These are phyloP conservation scores for Drosophila conformis DNA, from an alignment of 2,888 invertebrate genomes.

Conservation along the genomic window DNA sequence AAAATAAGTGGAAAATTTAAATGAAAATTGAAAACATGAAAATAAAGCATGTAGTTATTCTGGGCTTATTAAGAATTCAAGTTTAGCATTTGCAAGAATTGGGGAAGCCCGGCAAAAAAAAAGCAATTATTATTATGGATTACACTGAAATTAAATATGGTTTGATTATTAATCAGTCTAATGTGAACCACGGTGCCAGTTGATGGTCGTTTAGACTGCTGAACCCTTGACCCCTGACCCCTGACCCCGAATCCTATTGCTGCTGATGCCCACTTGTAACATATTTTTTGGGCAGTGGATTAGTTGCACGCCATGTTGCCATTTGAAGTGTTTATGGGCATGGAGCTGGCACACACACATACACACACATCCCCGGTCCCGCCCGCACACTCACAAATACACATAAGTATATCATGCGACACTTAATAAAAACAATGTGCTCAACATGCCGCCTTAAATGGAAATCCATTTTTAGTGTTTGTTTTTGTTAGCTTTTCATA, in stretches of 20 bases:
- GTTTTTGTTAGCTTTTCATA: constrained; percentile 60
- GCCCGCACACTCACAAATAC: constrained; percentile 15
- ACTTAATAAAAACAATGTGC: constrained; percentile 84
- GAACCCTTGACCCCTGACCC: constrained; percentile 32
- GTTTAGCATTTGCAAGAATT: not conserved
- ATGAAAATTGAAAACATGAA: not conserved
- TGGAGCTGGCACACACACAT: constrained; percentile 24
- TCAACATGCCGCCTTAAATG: constrained; percentile 82
- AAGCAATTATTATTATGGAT: not conserved
- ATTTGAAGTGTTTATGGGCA: constrained; percentile 83
- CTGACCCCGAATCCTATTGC: constrained; percentile 17
- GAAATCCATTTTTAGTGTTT: constrained; percentile 77
- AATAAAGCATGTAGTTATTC: not conserved
- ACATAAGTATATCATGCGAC: constrained; percentile 73
- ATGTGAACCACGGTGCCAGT: constrained; percentile 32
- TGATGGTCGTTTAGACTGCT: constrained; percentile 31
- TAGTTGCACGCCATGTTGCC: constrained; percentile 82
- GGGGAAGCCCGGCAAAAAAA: not conserved
- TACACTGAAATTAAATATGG: not conserved
- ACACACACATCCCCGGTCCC: constrained; percentile 26
- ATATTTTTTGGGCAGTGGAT: constrained; percentile 80
- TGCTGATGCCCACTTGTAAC: constrained; percentile 75
- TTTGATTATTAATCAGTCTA: not conserved
- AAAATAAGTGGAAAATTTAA: not conserved
- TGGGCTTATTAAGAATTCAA: not conserved